These are phyloP conservation scores for Rutilus rutilus DNA, from an alignment of 2,113 vertebrate species.

Conservation along the genomic window DNA sequence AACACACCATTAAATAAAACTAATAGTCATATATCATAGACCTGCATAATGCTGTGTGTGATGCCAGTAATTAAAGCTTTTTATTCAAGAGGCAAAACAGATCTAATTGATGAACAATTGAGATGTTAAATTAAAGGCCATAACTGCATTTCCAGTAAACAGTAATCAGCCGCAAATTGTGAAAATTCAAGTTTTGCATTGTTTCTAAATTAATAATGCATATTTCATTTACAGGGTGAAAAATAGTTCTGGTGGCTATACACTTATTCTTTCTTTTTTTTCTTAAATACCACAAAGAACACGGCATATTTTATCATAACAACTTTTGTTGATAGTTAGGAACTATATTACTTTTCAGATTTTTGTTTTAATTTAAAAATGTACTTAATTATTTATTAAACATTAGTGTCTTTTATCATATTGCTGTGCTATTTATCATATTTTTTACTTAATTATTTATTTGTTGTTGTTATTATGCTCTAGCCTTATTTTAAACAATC, in stretches of 20 bases:
- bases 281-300: neutral
- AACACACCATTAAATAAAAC: conserved; percentile 63
- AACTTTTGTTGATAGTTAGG: neutral
- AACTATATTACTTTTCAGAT: neutral
- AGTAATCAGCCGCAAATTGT: neutral
- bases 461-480: neutral
- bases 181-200: neutral
- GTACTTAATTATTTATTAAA: neutral
- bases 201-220: neutral
- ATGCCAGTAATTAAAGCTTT: neutral
- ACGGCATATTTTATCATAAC: neutral
- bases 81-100: neutral
- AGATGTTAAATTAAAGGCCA: neutral
- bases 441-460: neutral
- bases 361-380: neutral
- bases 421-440: too few species aligned
- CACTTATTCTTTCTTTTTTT: neutral
- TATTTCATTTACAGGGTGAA: neutral
- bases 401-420: neutral
- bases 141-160: neutral
- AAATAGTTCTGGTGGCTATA: neutral
- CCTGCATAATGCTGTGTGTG: neutral
- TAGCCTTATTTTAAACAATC: neutral
- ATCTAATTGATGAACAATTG: conserved; percentile 6
- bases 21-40: conserved; percentile 65